Evolutionary conservation across 1,140 invertebrate species (phyloP), one percentile per base, ranked within the genome.

Genomic region (Listronotus oregonensis): DNA sequence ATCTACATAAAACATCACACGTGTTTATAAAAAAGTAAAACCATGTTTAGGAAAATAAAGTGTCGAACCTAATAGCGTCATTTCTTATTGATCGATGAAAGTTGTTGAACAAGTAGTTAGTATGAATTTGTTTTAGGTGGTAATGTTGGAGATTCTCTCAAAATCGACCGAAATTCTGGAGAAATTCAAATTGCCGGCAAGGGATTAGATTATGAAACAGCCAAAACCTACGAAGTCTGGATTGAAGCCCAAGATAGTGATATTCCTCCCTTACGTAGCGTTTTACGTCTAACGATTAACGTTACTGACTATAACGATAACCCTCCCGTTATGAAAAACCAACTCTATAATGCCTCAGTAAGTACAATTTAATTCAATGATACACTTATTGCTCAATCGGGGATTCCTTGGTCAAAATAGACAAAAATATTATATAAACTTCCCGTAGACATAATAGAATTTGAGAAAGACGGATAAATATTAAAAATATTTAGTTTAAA

Each of bases 251-350:
- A 86, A 54, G 94, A 97, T 79, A 89, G 89, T 0, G 92, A 94
- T 75, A 86, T 85, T 47, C 93, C 93, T 6, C 86, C 90, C 0
- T 77, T 96, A 14, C 83, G 90, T 59, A 92, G 87, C 51, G 90
- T 91, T 11, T 82, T 89, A 62, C 85, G 90, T 71, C 77, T 97
- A 6, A 82, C 89, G 43, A 88, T 97, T 17, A 93, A 93, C 75
- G 90, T 98, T 0, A 91, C 90, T 0, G 95, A 97, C 78, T 87
- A 88, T 6, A 98, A 98, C 79, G 95, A 98, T 74, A 96, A 97
- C 80, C 78, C 88, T 0, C 96, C 95, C 1, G 80, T 90, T 0
- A 94, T 97, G 77, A 88, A 91, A 70, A 85, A 85, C 37, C 76
- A 84, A 0, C 81, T 95, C 9, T 98, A 97, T 76, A 93, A 94